Conservation (phyloP, 2,888 invertebrate genomes). For the Drosophila macrothrix region DNA sequence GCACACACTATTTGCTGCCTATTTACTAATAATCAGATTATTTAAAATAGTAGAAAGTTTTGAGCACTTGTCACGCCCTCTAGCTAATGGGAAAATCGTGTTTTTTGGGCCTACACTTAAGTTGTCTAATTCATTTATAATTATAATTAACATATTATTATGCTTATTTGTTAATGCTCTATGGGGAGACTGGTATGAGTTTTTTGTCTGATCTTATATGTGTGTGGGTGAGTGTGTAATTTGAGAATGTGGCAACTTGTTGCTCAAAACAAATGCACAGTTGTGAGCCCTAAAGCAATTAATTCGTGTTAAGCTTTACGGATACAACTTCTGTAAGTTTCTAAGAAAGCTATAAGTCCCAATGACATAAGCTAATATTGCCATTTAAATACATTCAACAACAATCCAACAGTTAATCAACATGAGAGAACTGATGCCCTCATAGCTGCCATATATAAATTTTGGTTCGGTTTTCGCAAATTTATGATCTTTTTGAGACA, state of each 20-base stretch:
- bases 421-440: neutral
- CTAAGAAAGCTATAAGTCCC: neutral
- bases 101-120: slow-evolving; percentile 32
- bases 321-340: slow-evolving; percentile 6
- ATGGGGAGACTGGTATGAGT: slow-evolving; percentile 1
- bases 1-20: slow-evolving; percentile 26
- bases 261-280: slow-evolving; percentile 1
- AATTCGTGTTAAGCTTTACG: slow-evolving; percentile 15
- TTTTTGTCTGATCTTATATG: neutral
- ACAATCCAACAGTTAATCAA: neutral
- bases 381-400: neutral
- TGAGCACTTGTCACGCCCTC: slow-evolving; percentile 47
- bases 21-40: slow-evolving; percentile 70
- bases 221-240: slow-evolving; percentile 10
- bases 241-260: slow-evolving; percentile 29
- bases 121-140: slow-evolving; percentile 54
- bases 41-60: slow-evolving; percentile 62
- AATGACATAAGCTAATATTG: neutral
- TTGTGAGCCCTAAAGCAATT: slow-evolving; percentile 3
- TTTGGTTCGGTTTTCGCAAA: neutral
- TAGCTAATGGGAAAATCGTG: slow-evolving; percentile 62
- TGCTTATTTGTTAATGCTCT: slow-evolving; percentile 48
- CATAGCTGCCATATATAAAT: neutral
- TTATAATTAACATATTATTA: slow-evolving; percentile 62
- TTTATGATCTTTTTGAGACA: neutral